Evolutionary conservation across 2,888 invertebrate genomes (phyloP).

Genomic region (Brachypterus glaber): DNA sequence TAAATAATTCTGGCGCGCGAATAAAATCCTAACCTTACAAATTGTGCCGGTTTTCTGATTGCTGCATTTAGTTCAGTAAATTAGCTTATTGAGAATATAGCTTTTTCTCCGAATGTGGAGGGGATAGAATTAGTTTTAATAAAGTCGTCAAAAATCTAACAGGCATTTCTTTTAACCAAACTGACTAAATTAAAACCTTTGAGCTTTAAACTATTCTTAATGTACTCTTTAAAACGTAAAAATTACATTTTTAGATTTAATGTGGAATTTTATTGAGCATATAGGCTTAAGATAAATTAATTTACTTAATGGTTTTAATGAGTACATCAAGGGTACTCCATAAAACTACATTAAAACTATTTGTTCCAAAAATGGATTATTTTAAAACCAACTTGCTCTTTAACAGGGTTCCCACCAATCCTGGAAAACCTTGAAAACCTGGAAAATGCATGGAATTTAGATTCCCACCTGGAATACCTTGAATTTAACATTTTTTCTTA

Average conservation of each 20-base stretch:
- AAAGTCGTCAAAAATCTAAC: not conserved
- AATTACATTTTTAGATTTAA: not conserved
- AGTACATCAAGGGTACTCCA: not conserved
- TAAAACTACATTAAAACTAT: not conserved
- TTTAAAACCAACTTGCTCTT: too few species aligned
- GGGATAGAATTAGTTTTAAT: not conserved
- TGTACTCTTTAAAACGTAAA: constrained; percentile 1
- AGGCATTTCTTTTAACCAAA: too few species aligned
- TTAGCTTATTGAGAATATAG: not conserved
- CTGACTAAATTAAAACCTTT: too few species aligned
- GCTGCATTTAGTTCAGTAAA: not conserved
- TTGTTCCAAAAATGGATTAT: not conserved
- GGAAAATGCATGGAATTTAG: too few species aligned
- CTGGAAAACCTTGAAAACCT: too few species aligned
- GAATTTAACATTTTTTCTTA: too few species aligned
- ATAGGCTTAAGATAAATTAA: not conserved
- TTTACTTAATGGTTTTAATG: not conserved
- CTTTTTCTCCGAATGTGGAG: not conserved
- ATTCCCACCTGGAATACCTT: too few species aligned
- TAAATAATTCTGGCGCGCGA: not conserved
- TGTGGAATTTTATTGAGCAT: not conserved
- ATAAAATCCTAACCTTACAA: not conserved
- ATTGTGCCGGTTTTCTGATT: too few species aligned
- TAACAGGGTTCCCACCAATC: too few species aligned
- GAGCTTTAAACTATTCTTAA: not conserved